These are phyloP conservation scores for Sarcophaga variegata DNA, from an alignment of 2,888 invertebrate genomes.

Conservation along the genomic window DNA sequence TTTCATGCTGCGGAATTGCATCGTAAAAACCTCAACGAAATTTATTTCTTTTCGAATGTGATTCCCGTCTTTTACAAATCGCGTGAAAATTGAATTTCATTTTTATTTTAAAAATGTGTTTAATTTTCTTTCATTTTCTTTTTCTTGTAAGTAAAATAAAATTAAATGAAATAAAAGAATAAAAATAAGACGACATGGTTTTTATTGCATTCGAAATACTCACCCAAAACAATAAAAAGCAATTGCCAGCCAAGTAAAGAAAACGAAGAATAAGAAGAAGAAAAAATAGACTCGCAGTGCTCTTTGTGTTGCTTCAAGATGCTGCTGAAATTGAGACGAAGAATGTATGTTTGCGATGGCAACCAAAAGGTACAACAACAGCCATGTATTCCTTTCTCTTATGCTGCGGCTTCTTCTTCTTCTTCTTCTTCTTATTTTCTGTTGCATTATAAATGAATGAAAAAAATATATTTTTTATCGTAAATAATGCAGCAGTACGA, in stretches of 20 bases:
- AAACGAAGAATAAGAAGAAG: neutral
- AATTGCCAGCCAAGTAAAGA: constrained; percentile 52
- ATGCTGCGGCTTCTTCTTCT: neutral
- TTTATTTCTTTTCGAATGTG: no score
- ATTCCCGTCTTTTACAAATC: constrained; percentile 37
- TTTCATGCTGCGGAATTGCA: neutral
- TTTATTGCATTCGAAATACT: constrained; percentile 50
- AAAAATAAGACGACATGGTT: constrained; percentile 43
- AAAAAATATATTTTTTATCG: neutral
- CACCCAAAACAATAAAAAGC: constrained; percentile 60
- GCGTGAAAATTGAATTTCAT: constrained; percentile 50
- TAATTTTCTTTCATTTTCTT: neutral
- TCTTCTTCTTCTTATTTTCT: neutral
- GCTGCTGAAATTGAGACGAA: constrained; percentile 21
- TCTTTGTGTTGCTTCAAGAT: constrained; percentile 32
- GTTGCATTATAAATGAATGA: constrained; percentile 7
- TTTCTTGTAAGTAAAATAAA: neutral
- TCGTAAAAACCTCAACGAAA: no score
- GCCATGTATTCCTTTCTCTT: constrained; percentile 1
- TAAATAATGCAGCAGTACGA: constrained; percentile 19
- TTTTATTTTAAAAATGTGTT: constrained; percentile 20
- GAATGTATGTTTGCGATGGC: constrained; percentile 20
- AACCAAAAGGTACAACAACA: constrained; percentile 45
- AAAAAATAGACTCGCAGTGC: constrained; percentile 29
- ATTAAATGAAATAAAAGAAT: neutral